These are phyloP conservation scores for Crax fasciolata DNA, from an alignment of 2,797 vertebrate species.

Conservation along the genomic window DNA sequence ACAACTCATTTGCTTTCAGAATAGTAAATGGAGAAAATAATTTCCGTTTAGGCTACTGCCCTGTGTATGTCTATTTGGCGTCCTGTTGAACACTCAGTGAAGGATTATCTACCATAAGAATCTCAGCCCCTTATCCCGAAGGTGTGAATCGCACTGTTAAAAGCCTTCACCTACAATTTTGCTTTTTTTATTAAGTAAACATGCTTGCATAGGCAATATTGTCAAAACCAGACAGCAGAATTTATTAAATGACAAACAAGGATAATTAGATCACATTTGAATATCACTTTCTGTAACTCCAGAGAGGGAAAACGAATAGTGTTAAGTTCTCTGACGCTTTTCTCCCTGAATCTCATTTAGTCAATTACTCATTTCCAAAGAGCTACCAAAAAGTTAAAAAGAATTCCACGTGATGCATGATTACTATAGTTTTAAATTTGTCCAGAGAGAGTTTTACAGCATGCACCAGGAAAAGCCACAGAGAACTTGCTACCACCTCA, in stretches of 20 bases:
- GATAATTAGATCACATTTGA: constrained; percentile 22
- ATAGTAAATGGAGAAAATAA: constrained; percentile 16
- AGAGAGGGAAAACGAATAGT: neutral
- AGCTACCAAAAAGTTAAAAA: constrained; percentile 10
- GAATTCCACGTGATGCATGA: neutral
- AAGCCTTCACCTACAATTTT: neutral
- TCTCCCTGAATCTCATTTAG: neutral
- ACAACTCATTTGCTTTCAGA: constrained; percentile 47
- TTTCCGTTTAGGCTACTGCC: constrained; percentile 9
- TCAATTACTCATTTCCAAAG: neutral
- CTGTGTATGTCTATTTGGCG: neutral
- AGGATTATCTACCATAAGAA: neutral
- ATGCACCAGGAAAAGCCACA: neutral
- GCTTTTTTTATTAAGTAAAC: neutral
- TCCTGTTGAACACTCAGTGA: neutral
- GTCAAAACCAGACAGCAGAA: constrained; percentile 14
- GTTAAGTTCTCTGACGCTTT: neutral
- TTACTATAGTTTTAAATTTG: neutral
- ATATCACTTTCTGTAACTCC: neutral
- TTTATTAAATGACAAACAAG: neutral
- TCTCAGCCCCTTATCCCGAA: neutral
- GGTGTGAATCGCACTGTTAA: neutral
- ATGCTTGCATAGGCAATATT: neutral
- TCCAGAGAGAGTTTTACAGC: neutral
- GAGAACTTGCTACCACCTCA: neutral